Evolutionary conservation across 2,113 vertebrate species (phyloP), one percentile per base, ranked within the genome.

Genomic region (Poeciliopsis turrubarensis): DNA sequence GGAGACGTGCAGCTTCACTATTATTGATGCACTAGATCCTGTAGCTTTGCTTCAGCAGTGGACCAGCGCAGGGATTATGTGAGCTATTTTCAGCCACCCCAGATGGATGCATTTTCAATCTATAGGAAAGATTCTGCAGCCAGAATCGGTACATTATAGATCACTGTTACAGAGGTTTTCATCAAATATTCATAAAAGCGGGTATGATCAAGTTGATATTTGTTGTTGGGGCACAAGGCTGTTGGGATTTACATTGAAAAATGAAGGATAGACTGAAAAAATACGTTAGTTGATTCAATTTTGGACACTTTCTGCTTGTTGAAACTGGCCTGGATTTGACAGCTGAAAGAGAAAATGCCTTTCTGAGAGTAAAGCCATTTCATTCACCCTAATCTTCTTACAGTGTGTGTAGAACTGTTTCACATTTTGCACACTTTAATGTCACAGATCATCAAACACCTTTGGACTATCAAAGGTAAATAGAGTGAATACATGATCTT

Each of bases 51-150:
- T 82, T 65, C 57, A 80, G 12, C 66, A 1, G 60, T 73, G 72
- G 60, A 68, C 75, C 68, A 73, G 31, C 83, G 82, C 73, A 75
- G 87, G 84, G 90, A 92, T 94, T 91, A 87, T 79, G 73, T 61
- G 68, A 72, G 80, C 69, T 82, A 72, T 92, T 90, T 89, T 87
- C 87, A 86, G 69, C 68, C 72, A 10, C 64, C 51, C 75, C 69
- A 78, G 86, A 87, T 77, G 84, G 68, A 86, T 68, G 79, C 32
- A 67, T 87, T 74, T 86, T 76, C 51, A 75, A 75, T 81, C 69
- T 75, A 85, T 72, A 70, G 51, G 64, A 68, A 89, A 74, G 60
- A 77, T 86, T 69, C 29, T 86, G 32, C 60, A 65, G 68, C 37
- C 22, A 47, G 37, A 73, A 14, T 70, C 70, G 70, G 7, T 66